phyloP scores from a whole-genome alignment of 2,888 invertebrate genomes.

The Macrosiphum euphorbiae region DNA sequence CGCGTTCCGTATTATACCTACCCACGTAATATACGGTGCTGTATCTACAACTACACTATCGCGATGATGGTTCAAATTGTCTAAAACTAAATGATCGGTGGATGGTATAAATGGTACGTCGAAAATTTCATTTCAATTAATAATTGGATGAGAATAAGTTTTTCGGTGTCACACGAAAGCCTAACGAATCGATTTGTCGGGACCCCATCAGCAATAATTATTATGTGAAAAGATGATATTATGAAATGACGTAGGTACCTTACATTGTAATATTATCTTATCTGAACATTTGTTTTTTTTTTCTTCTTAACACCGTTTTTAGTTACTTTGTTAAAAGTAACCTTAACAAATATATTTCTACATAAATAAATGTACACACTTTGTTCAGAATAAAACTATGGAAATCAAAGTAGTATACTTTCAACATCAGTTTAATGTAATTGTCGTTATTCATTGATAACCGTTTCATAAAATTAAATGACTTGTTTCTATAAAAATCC shows the following conservation, averaged over 20 bases:
- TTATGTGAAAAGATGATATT: neutral
- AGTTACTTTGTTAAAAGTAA: neutral
- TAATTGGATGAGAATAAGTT: neutral
- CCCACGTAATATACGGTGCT: neutral
- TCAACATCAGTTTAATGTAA: neutral
- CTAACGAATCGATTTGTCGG: neutral
- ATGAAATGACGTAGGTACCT: neutral
- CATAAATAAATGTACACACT: neutral
- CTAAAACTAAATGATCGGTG: neutral
- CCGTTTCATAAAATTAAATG: neutral
- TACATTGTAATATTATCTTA: neutral
- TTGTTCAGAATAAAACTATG: neutral
- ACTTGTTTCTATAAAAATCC: neutral
- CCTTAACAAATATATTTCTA: neutral
- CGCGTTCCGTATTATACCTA: neutral
- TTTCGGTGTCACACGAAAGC: neutral
- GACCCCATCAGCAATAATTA: neutral
- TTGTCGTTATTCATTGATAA: neutral
- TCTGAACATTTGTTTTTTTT: neutral
- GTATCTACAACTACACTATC: neutral
- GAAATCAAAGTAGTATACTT: neutral
- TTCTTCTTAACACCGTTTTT: neutral
- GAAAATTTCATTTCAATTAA: neutral
- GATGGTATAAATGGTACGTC: neutral
- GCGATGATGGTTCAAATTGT: neutral